Conservation (phyloP, 2,113 vertebrate genomes). For the Xiphophorus hellerii region DNA sequence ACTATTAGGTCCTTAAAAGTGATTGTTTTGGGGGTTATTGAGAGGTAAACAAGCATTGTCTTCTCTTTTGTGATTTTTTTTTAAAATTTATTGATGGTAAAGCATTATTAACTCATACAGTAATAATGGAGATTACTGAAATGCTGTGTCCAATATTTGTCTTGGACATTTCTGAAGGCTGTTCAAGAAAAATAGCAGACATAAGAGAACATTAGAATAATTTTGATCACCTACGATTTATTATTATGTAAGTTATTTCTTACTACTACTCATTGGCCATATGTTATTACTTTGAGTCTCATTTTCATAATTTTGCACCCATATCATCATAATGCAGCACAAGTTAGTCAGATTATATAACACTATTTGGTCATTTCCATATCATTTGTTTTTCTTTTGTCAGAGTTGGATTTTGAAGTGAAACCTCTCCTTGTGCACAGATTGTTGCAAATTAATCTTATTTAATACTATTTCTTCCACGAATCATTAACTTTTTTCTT, state of each 20-base stretch:
- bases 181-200: background rate
- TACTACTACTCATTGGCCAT: background rate
- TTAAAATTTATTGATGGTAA: background rate
- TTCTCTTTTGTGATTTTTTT: background rate
- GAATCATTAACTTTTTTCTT: background rate
- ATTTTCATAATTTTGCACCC: background rate
- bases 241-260: background rate
- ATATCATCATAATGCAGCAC: background rate
- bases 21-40: background rate
- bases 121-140: too few relatives aligned
- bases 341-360: background rate
- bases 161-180: too few relatives aligned
- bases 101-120: too few relatives aligned
- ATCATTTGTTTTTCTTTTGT: background rate
- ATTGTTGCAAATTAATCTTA: background rate
- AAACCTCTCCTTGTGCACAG: background rate
- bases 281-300: background rate
- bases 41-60: background rate
- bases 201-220: too few relatives aligned
- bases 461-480: background rate
- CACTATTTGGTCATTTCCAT: too few relatives aligned
- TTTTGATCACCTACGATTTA: too few relatives aligned
- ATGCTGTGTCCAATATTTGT: too few relatives aligned
- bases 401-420: background rate
- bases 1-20: too few relatives aligned